Evolutionary conservation across 2,113 vertebrate genomes (phyloP), one percentile per base, ranked within the genome.

Genomic region (Scomber japonicus): DNA sequence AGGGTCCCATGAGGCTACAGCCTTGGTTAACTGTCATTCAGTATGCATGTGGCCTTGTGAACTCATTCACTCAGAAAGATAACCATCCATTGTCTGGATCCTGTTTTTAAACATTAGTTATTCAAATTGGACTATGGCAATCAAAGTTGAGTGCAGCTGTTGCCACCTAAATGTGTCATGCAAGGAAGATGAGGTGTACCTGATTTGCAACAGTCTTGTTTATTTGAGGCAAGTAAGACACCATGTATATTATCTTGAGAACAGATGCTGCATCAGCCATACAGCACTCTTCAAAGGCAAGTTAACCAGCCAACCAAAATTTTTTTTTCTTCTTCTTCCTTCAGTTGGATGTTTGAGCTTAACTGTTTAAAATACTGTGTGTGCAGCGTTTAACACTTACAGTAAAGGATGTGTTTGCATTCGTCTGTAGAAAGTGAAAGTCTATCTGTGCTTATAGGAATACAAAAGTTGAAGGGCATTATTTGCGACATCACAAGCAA

Each of bases 201-300:
- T 82, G 64, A 81, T 89, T 80, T 85, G 48, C 75, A 85, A 73
- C 46, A 51, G 27, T 30, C n/a, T 56, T 80, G 79, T 83, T 85
- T 86, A 79, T 90, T 66, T 81, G 64, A 83, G 62, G 67, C 74
- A 77, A 82, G 69, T 56, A 66, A 81, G 66, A 48, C 75, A 56
- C 12, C 16, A 56, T 35, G 46, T 49, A 57, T 85, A 88, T 91
- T 76, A 89, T 75, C 69, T 80, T 78, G 54, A 69, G 60, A 16
- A 84, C 66, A 78, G 75, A 70, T 68, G 78, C 84, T 85, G 75
- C 78, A 87, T 72, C 66, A 87, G 64, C 12, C 67, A 56, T 78
- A 75, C 75, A 68, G 21, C n/a, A 46, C 63, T 44, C 51, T 54
- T 78, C 19, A 78, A 67, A 77, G 60, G 46, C 50, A 40, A 84